Evolutionary conservation across 2,888 invertebrate species (phyloP).

Genomic region (Diadromus collaris): DNA sequence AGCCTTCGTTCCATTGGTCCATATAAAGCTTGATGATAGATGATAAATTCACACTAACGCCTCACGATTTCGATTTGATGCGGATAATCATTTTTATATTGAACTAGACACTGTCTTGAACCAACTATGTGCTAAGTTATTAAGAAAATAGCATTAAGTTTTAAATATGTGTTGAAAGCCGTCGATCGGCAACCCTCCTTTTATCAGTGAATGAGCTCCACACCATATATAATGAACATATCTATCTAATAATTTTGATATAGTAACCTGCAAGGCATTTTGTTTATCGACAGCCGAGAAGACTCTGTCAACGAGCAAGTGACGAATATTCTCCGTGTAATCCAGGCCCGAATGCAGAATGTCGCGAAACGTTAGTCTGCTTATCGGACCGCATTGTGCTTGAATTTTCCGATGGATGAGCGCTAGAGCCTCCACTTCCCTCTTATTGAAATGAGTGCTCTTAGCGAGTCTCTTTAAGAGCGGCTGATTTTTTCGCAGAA

Average conservation of each 20-base stretch:
- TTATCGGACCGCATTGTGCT: conserved; percentile 69
- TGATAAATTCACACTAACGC: neutral
- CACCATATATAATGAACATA: too few relatives aligned
- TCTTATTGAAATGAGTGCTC: conserved; percentile 69
- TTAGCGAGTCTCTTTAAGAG: conserved; percentile 69
- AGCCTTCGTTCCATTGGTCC: conserved; percentile 77
- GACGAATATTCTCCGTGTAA: conserved; percentile 76
- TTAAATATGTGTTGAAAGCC: too few relatives aligned
- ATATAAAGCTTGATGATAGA: conserved; percentile 44
- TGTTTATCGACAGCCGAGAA: conserved; percentile 71
- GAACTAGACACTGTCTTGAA: too few relatives aligned
- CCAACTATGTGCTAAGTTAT: too few relatives aligned
- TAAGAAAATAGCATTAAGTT: too few relatives aligned
- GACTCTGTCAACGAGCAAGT: conserved; percentile 74
- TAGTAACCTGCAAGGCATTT: conserved; percentile 65
- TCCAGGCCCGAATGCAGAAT: conserved; percentile 74
- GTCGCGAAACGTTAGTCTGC: conserved; percentile 71
- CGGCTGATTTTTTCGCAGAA: conserved; percentile 69
- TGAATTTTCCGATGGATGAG: conserved; percentile 74
- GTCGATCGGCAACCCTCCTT: too few relatives aligned
- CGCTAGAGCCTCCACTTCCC: conserved; percentile 75
- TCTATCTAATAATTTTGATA: too few relatives aligned
- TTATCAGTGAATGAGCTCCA: too few relatives aligned
- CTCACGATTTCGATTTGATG: neutral
- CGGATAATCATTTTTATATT: too few relatives aligned